A percentile compares a stretch with the other conserved stretches of the same genome.
phyloP scores from a whole-genome alignment of 2,113 vertebrate species.

The Syngnathus typhle region DNA sequence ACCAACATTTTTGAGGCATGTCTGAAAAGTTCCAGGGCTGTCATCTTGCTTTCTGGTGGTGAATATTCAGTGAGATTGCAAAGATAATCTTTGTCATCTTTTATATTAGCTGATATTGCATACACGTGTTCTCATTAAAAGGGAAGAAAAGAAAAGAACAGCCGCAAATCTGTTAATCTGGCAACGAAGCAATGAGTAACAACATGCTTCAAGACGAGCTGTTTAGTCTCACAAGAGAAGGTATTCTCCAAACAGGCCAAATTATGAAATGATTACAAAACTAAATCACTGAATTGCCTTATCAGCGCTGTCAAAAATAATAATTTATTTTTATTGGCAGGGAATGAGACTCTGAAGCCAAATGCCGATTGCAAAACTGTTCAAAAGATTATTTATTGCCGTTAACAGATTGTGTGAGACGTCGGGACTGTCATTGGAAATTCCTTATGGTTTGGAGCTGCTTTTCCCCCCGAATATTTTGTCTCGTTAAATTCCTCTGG shows the following conservation, averaged over 20 bases:
- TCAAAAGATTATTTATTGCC: constrained; percentile 36
- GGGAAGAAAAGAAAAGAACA: constrained; percentile 13
- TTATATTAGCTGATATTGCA: constrained; percentile 12
- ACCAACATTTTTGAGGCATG: background rate
- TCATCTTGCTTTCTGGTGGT: too few relatives aligned
- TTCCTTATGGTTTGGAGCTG: constrained; percentile 40
- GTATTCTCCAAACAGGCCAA: background rate
- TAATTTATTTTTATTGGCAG: constrained; percentile 16
- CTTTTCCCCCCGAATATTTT: constrained; percentile 27
- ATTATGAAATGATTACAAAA: constrained; percentile 25
- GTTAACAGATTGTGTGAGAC: constrained; percentile 25
- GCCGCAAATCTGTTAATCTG: constrained; percentile 8
- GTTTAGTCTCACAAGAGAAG: constrained; percentile 21
- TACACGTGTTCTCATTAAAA: constrained; percentile 21
- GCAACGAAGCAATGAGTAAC: constrained; percentile 21
- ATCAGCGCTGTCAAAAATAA: constrained; percentile 40
- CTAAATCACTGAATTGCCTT: constrained; percentile 30
- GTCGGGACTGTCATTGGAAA: constrained; percentile 32
- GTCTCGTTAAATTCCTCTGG: constrained; percentile 33
- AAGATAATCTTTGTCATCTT: constrained; percentile 6
- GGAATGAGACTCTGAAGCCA: constrained; percentile 29
- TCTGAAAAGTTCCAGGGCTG: background rate
- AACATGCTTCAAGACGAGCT: constrained; percentile 17
- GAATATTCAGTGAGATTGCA: background rate
- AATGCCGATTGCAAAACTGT: constrained; percentile 21